Evolutionary conservation across 2,113 vertebrate genomes (phyloP), one percentile per base, ranked within the genome.

Genomic region (Ornithorhynchus anatinus): DNA sequence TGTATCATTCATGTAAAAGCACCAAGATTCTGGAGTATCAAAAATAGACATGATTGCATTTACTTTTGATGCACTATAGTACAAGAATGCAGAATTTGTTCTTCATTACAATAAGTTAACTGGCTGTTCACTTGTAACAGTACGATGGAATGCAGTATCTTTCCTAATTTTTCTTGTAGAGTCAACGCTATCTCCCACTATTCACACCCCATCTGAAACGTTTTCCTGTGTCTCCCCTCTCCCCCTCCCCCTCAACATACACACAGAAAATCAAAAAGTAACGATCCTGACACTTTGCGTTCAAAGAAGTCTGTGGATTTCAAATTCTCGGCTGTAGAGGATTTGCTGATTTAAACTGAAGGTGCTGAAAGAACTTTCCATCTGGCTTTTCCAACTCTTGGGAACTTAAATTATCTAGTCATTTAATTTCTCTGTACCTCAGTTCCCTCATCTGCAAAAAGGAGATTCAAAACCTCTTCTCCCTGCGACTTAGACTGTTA

Each of bases 381-480:
- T 23, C 59, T 91, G 75, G 51, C 33, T 42, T 65, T 69, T 70
- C 52, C 81, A 72, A 85, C 73, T 81, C 69, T 84, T 65, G 54
- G 56, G 45, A 89, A 88, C 88, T 44, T 75, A 73, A 89, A 87
- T 67, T 77, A 86, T 77, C 88, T 86, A 82, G 72, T 77, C 23
- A n/a, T n/a, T n/a, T n/a, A n/a, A n/a, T n/a, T n/a, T n/a, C n/a
- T n/a, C n/a, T n/a, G n/a, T n/a, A n/a, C n/a, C n/a, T n/a, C n/a
- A n/a, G n/a, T n/a, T n/a, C n/a, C n/a, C n/a, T n/a, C n/a, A n/a
- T n/a, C n/a, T n/a, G n/a, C n/a, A n/a, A n/a, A n/a, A n/a, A n/a
- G n/a, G n/a, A n/a, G n/a, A n/a, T n/a, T n/a, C n/a, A n/a, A n/a
- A n/a, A n/a, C n/a, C n/a, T n/a, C n/a, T n/a, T n/a, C n/a, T n/a